These are phyloP conservation scores for Ornithorhynchus anatinus DNA, from an alignment of 2,113 vertebrate species.

Conservation along the genomic window DNA sequence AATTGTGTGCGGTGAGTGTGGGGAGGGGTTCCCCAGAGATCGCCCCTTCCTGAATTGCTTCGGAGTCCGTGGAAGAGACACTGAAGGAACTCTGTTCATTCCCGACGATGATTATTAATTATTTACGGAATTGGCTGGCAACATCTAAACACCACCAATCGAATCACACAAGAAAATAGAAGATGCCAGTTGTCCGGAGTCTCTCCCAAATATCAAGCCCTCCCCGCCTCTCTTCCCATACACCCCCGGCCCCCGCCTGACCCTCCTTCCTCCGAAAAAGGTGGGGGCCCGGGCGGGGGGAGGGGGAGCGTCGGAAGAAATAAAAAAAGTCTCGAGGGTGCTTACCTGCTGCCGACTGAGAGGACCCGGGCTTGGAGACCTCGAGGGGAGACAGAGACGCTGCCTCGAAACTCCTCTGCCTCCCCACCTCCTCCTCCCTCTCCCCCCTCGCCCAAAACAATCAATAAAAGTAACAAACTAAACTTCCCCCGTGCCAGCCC, in stretches of 20 bases:
- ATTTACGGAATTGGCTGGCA: background rate
- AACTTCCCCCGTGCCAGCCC: background rate
- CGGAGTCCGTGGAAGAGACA: too few species aligned
- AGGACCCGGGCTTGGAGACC: slow-evolving; percentile 32
- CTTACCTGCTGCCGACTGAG: slow-evolving; percentile 23
- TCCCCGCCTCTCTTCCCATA: background rate
- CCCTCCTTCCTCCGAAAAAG: background rate
- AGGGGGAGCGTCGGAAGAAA: too few species aligned
- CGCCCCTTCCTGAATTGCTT: too few species aligned
- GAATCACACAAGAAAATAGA: slow-evolving; percentile 17
- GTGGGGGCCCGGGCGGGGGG: background rate
- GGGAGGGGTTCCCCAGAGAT: too few species aligned
- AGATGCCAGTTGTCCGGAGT: background rate
- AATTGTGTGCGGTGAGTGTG: too few species aligned
- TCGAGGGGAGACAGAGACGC: slow-evolving; percentile 22
- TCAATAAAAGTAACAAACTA: slow-evolving; percentile 5
- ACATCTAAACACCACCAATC: background rate
- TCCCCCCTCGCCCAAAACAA: slow-evolving; percentile 17
- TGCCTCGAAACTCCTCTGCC: too few species aligned
- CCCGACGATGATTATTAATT: too few species aligned
- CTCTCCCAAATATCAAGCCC: background rate
- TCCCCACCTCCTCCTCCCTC: too few species aligned
- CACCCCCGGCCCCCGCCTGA: background rate
- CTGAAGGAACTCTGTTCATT: too few species aligned
- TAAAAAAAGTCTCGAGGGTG: slow-evolving; percentile 28